phyloP scores from a whole-genome alignment of 2,113 vertebrate species.

The Petaurus breviceps region DNA sequence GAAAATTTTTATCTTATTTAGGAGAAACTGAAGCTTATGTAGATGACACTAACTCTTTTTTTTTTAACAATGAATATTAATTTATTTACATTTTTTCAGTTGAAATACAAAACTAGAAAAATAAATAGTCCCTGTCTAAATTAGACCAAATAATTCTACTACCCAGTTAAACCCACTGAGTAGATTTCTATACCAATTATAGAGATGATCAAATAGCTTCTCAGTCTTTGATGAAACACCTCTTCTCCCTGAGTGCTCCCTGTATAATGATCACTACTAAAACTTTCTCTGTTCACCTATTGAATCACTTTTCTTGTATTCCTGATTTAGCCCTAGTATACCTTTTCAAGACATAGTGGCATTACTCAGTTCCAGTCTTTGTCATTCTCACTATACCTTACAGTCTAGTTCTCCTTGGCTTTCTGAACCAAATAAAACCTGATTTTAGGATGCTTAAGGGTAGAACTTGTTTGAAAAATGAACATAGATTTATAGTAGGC shows the following conservation, averaged over 20 bases:
- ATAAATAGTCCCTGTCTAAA: conserved; percentile 67
- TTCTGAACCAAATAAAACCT: not conserved
- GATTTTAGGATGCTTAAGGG: not conserved
- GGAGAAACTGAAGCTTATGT: not conserved
- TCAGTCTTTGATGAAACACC: not conserved
- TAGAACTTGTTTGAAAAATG: not conserved
- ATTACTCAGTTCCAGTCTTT: not conserved
- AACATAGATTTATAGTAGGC: not conserved
- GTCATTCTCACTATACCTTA: not conserved
- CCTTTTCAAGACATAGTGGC: not conserved
- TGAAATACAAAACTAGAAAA: conserved; percentile 64
- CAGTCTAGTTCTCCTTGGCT: not conserved
- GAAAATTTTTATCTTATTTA: not conserved
- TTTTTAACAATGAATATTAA: not conserved
- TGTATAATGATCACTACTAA: not conserved
- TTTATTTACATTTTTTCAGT: not conserved
- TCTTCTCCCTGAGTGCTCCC: not conserved
- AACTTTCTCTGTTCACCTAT: not conserved
- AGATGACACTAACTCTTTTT: not conserved
- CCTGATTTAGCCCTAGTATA: not conserved
- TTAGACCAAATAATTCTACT: conserved; percentile 63
- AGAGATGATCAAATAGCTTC: not conserved
- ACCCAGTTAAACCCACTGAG: not conserved
- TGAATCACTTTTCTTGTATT: not conserved
- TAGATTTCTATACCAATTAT: not conserved